Conservation (phyloP, 2,888 invertebrate genomes). For the Hypolimnas misippus region DNA sequence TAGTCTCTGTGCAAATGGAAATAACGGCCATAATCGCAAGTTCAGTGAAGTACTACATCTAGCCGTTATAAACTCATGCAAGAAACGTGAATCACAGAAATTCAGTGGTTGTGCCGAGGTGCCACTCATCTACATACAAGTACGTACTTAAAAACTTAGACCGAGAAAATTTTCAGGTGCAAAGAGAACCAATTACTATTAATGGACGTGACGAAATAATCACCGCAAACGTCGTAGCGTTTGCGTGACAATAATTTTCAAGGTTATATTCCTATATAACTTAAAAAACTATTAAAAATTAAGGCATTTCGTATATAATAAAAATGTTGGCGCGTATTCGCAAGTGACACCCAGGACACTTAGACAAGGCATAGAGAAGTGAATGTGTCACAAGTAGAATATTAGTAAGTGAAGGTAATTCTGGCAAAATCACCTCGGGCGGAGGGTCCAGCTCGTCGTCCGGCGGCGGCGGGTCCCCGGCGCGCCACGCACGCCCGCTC, state of each 20-base stretch:
- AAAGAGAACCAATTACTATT: constrained; percentile 25
- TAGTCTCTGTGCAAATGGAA: constrained; percentile 58
- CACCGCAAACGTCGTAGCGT: constrained; percentile 8
- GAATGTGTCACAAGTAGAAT: constrained; percentile 64
- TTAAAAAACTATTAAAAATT: too few species aligned
- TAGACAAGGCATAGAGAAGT: constrained; percentile 70
- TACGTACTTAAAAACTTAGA: constrained; percentile 19
- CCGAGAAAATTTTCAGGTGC: constrained; percentile 28
- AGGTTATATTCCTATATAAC: background rate
- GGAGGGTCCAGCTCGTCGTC: constrained; percentile 78
- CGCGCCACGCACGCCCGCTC: constrained; percentile 78
- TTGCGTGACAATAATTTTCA: background rate
- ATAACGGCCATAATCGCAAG: constrained; percentile 76
- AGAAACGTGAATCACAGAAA: constrained; percentile 57
- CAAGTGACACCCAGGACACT: constrained; percentile 74
- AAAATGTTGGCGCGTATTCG: constrained; percentile 47
- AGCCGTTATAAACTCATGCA: constrained; percentile 76
- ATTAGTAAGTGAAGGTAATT: constrained; percentile 77
- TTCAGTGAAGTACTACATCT: constrained; percentile 65
- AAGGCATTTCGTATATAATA: too few species aligned
- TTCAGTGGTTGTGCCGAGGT: constrained; percentile 65
- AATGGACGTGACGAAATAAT: constrained; percentile 25
- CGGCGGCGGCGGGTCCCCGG: constrained; percentile 69
- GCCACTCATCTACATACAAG: constrained; percentile 57
- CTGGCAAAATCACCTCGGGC: constrained; percentile 84